Conservation (phyloP, 2,888 invertebrate genomes). For the Cenopis cana region DNA sequence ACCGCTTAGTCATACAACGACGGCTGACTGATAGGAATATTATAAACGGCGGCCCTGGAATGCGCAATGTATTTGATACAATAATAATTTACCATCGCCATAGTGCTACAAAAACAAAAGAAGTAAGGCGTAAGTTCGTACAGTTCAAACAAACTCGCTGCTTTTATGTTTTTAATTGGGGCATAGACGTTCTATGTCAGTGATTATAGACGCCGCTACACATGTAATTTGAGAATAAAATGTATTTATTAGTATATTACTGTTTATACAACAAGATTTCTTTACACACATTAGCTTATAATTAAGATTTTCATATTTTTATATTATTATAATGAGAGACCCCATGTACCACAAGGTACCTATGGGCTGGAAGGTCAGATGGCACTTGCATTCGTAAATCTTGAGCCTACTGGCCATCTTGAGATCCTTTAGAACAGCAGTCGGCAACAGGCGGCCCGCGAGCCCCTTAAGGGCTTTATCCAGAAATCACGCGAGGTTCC, state of each 20-base stretch:
- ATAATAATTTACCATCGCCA: background rate
- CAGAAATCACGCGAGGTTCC: no score
- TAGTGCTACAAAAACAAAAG: background rate
- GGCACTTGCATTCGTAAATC: background rate
- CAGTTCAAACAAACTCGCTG: slow-evolving; percentile 4
- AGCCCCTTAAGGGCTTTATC: no score
- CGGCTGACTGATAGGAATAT: background rate
- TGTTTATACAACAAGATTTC: slow-evolving; percentile 51
- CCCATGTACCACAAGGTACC: no score
- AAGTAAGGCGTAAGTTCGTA: background rate
- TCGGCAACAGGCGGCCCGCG: no score
- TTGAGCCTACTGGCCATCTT: background rate
- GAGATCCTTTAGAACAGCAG: background rate
- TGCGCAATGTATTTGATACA: slow-evolving; percentile 9
- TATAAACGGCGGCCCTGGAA: background rate
- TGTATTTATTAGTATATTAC: no score
- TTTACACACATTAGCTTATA: slow-evolving; percentile 15
- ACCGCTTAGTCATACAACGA: slow-evolving; percentile 12
- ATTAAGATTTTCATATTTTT: no score
- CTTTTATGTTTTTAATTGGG: slow-evolving; percentile 2
- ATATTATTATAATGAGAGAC: slow-evolving; percentile 1
- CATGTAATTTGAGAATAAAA: slow-evolving; percentile 70
- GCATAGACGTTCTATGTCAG: slow-evolving; percentile 20
- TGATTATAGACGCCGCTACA: slow-evolving; percentile 57
- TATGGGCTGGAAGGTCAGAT: background rate